Evolutionary conservation across 2,888 invertebrate genomes (phyloP).

Genomic region (Rhagophthalmus giganteus): DNA sequence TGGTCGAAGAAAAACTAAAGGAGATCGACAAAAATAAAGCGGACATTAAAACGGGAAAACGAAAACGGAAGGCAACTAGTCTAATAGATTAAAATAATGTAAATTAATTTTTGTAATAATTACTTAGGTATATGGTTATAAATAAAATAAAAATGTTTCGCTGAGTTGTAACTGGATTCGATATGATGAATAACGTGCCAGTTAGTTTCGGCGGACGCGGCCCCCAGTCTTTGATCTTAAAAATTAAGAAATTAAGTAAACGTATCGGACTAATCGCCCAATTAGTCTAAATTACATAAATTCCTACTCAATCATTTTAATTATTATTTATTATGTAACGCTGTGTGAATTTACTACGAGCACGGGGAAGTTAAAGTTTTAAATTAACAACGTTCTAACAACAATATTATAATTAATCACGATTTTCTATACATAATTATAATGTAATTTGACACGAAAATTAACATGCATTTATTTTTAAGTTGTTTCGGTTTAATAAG

Average conservation of each 20-base stretch:
- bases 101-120: no score
- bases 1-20: slow-evolving; percentile 39
- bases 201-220: no score
- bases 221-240: slow-evolving; percentile 9
- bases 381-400: slow-evolving; percentile 9
- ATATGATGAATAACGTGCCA: no score
- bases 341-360: slow-evolving; percentile 3
- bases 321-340: slow-evolving; percentile 17
- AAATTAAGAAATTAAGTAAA: slow-evolving; percentile 7
- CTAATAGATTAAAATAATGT: no score
- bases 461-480: slow-evolving; percentile 46
- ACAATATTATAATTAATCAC: slow-evolving; percentile 27
- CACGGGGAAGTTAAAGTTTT: not conserved
- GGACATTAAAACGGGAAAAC: slow-evolving; percentile 19
- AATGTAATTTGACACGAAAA: slow-evolving; percentile 23
- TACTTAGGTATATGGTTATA: no score
- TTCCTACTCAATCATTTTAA: slow-evolving; percentile 16
- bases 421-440: slow-evolving; percentile 31
- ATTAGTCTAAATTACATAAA: slow-evolving; percentile 13
- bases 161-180: no score
- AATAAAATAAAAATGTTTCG: no score
- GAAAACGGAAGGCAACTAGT: slow-evolving; percentile 13
- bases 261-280: slow-evolving; percentile 7
- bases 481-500: slow-evolving; percentile 46
- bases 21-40: slow-evolving; percentile 32